Evolutionary conservation across 2,888 invertebrate genomes (phyloP).

Genomic region (Thysanoteuthis rhombus): DNA sequence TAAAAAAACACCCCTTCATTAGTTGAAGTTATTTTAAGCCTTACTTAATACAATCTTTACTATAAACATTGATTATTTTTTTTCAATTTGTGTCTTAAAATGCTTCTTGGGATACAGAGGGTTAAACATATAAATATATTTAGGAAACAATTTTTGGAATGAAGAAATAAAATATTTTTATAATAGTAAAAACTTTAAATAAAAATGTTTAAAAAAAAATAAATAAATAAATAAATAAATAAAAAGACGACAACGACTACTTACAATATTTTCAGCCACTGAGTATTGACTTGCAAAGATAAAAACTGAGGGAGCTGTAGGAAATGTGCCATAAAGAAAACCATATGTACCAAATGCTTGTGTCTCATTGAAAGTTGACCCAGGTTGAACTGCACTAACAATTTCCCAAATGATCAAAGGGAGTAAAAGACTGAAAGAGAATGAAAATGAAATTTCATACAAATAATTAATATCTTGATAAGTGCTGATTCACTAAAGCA

Average conservation of each 20-base stretch:
- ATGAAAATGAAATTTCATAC: not conserved
- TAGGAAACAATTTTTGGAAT: too few species aligned
- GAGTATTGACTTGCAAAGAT: constrained; percentile 90
- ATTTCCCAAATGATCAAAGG: constrained; percentile 89
- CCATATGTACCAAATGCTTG: constrained; percentile 88
- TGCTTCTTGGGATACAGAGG: not conserved
- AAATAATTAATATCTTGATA: too few species aligned
- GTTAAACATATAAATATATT: too few species aligned
- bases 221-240: too few species aligned
- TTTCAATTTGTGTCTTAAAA: not conserved
- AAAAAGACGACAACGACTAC: constrained; percentile 35
- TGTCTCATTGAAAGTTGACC: constrained; percentile 76
- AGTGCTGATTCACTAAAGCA: too few species aligned
- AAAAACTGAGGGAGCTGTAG: constrained; percentile 94
- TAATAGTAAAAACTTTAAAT: too few species aligned
- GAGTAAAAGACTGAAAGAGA: constrained; percentile 52
- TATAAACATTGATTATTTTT: too few species aligned
- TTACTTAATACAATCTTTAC: too few species aligned
- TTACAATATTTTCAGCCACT: constrained; percentile 85
- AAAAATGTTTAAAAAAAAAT: too few species aligned
- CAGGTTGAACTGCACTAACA: constrained; percentile 76
- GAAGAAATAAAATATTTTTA: too few species aligned
- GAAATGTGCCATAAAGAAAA: constrained; percentile 94
- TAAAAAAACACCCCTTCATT: too few species aligned
- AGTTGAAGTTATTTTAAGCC: too few species aligned